Evolutionary conservation across 2,113 vertebrate genomes (phyloP).

Genomic region (Salvelinus sp.): DNA sequence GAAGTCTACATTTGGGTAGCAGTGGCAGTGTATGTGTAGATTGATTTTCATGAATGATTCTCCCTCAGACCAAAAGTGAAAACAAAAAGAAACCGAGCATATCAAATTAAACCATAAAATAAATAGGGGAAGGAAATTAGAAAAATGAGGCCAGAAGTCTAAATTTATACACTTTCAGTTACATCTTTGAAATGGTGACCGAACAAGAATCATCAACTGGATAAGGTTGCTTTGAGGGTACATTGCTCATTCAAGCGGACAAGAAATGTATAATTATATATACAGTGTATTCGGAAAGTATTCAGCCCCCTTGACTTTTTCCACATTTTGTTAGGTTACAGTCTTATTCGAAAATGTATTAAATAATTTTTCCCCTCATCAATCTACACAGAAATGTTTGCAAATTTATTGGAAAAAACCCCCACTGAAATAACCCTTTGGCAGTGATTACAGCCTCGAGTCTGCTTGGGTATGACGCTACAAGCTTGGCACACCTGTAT

Average conservation of each 20-base stretch:
- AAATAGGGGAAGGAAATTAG: slow-evolving; percentile 34
- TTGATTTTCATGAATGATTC: slow-evolving; percentile 72
- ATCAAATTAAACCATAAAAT: slow-evolving; percentile 60
- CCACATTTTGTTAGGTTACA: too few relatives aligned
- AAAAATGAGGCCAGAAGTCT: slow-evolving; percentile 49
- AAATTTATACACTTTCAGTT: slow-evolving; percentile 53
- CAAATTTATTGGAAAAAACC: too few relatives aligned
- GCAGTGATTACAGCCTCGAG: too few relatives aligned
- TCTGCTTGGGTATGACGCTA: too few relatives aligned
- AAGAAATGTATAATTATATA: background rate
- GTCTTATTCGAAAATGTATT: too few relatives aligned
- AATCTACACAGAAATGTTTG: too few relatives aligned
- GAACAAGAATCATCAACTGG: slow-evolving; percentile 35
- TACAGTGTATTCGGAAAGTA: too few relatives aligned
- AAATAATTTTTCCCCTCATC: too few relatives aligned
- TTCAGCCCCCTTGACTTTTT: too few relatives aligned
- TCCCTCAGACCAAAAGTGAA: slow-evolving; percentile 55
- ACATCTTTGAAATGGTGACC: slow-evolving; percentile 23
- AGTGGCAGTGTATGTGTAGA: slow-evolving; percentile 49
- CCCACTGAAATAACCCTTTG: too few relatives aligned
- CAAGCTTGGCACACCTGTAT: too few relatives aligned
- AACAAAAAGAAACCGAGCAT: slow-evolving; percentile 60
- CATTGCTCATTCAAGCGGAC: slow-evolving; percentile 12
- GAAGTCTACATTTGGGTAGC: slow-evolving; percentile 63
- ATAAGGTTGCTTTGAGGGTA: slow-evolving; percentile 7